Percentiles rank a stretch among this genome's conserved stretches.
Conservation (phyloP, 2,797 vertebrate species). For the Peromyscus nudipes region DNA sequence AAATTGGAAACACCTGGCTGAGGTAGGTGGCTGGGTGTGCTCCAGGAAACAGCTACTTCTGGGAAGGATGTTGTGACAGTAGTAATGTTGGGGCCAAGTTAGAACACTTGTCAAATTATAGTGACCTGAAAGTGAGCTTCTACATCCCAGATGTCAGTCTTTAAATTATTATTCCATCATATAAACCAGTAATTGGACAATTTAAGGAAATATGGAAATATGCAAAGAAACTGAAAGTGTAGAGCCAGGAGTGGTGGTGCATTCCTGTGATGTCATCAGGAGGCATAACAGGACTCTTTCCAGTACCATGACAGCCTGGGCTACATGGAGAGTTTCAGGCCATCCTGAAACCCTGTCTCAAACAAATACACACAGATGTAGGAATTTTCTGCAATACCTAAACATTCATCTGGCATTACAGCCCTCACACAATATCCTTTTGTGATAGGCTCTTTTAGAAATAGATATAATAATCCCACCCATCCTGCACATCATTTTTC, state of each 20-base stretch:
- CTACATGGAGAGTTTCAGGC: not conserved
- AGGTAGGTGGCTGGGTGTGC: slow-evolving; percentile 64
- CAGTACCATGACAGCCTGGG: not conserved
- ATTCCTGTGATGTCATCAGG: not conserved
- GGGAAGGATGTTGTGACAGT: slow-evolving; percentile 62
- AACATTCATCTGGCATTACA: not conserved
- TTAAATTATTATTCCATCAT: not conserved
- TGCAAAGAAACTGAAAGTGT: not conserved
- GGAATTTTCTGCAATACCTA: not conserved
- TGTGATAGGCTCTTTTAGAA: slow-evolving; percentile 10
- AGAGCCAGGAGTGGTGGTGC: not conserved
- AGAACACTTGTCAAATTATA: not conserved
- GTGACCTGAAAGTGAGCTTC: slow-evolving; percentile 53
- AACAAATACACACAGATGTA: not conserved
- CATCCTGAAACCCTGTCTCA: not conserved
- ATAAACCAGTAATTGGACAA: not conserved
- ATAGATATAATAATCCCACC: not conserved
- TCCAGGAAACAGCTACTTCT: slow-evolving; percentile 71
- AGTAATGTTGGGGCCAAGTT: slow-evolving; percentile 1
- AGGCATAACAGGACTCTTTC: not conserved
- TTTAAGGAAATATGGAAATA: not conserved
- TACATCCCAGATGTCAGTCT: not conserved
- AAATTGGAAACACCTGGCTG: slow-evolving; percentile 78
- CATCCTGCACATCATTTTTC: not conserved
- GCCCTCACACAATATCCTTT: not conserved